These are phyloP conservation scores for Microcebus lehilahytsara DNA, from an alignment of 2,113 vertebrate species.

Conservation along the genomic window DNA sequence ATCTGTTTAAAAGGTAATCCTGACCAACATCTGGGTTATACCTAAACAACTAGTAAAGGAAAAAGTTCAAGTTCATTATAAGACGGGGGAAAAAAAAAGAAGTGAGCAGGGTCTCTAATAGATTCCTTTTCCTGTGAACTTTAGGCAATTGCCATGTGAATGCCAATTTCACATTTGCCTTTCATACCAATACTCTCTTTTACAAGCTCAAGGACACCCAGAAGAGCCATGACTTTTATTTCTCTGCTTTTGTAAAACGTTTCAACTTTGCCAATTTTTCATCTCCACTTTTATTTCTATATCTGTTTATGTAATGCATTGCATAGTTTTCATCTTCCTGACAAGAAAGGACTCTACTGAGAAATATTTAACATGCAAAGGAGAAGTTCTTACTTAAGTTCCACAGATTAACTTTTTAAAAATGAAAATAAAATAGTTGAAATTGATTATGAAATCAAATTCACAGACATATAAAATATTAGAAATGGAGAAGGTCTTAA, in stretches of 20 bases:
- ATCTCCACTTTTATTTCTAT: background rate
- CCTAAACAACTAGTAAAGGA: background rate
- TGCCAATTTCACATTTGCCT: background rate
- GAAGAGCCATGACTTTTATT: background rate
- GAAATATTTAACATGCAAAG: background rate
- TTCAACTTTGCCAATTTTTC: background rate
- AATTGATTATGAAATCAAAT: background rate
- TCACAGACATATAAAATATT: background rate
- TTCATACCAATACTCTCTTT: background rate
- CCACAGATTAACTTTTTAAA: background rate
- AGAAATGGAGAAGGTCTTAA: background rate
- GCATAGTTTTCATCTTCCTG: conserved; percentile 9
- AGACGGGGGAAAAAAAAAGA: background rate
- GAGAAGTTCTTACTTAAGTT: background rate
- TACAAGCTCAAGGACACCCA: background rate
- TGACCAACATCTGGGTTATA: background rate
- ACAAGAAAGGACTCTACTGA: background rate
- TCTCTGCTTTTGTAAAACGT: background rate
- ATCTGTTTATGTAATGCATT: background rate
- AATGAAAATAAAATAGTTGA: background rate
- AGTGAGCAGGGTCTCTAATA: background rate
- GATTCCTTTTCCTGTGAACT: background rate
- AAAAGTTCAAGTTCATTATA: background rate
- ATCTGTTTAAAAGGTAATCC: background rate
- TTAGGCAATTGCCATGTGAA: background rate